These are phyloP conservation scores for Siniperca undulata DNA, from an alignment of 2,797 vertebrate genomes.

Conservation along the genomic window DNA sequence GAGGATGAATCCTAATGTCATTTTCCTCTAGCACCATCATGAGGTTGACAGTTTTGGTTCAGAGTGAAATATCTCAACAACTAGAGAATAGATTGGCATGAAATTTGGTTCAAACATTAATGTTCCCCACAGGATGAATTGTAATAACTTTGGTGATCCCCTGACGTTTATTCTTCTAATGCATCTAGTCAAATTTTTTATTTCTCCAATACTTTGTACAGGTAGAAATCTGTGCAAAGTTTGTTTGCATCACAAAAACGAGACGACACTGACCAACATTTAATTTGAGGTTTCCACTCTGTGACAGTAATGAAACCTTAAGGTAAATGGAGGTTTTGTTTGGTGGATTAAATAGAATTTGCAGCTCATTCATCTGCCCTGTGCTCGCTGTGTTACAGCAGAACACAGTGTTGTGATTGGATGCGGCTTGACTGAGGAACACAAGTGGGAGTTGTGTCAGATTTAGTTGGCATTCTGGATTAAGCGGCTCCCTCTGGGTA, in stretches of 20 bases:
- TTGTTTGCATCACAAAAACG: background rate
- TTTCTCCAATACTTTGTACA: background rate
- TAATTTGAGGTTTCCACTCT: background rate
- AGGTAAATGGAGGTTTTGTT: slow-evolving; percentile 1
- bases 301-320: background rate
- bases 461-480: slow-evolving; percentile 32
- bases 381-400: background rate
- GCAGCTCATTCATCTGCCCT: background rate
- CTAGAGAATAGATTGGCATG: background rate
- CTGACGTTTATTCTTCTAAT: background rate
- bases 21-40: too few relatives aligned
- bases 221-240: background rate
- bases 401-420: slow-evolving; percentile 12
- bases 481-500: slow-evolving; percentile 6
- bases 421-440: slow-evolving; percentile 9
- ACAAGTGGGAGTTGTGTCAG: slow-evolving; percentile 40
- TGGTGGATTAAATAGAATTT: slow-evolving; percentile 15
- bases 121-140: background rate
- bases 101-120: background rate
- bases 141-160: background rate
- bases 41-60: too few relatives aligned
- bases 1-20: background rate
- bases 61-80: too few relatives aligned
- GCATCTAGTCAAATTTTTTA: background rate
- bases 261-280: background rate